Evolutionary conservation across 2,888 invertebrate genomes (phyloP).

Genomic region (Dichetophora obliterata): DNA sequence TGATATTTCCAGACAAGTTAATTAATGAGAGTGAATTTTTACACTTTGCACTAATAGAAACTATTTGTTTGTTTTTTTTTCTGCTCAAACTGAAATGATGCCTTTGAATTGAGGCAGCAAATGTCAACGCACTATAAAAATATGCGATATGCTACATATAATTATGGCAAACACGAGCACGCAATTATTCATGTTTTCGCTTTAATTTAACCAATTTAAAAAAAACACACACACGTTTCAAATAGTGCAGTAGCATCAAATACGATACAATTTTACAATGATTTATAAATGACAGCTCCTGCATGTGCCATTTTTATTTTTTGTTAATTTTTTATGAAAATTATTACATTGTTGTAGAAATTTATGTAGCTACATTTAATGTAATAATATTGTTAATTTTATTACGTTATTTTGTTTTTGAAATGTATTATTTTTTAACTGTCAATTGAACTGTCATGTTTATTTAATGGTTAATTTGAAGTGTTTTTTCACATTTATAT

Average conservation of each 20-base stretch:
- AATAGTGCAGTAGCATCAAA: neutral
- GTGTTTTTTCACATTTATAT: neutral
- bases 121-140: constrained; percentile 12
- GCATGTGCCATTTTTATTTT: constrained; percentile 2
- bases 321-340: no score
- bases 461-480: neutral
- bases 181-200: constrained; percentile 21
- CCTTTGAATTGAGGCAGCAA: neutral
- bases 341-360: neutral
- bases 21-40: neutral
- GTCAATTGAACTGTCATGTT: neutral
- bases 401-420: neutral
- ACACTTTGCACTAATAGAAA: neutral
- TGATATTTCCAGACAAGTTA: constrained; percentile 1
- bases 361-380: neutral
- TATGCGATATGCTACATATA: neutral
- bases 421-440: neutral
- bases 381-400: neutral
- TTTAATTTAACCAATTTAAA: constrained; percentile 26
- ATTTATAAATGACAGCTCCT: constrained; percentile 3
- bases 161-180: constrained; percentile 3
- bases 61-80: neutral
- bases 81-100: neutral
- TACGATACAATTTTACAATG: neutral
- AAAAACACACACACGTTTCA: neutral